Percentiles rank a stretch among this genome's conserved stretches.
Evolutionary conservation across 2,888 invertebrate genomes (phyloP).

Genomic region (Oligia latruncula): DNA sequence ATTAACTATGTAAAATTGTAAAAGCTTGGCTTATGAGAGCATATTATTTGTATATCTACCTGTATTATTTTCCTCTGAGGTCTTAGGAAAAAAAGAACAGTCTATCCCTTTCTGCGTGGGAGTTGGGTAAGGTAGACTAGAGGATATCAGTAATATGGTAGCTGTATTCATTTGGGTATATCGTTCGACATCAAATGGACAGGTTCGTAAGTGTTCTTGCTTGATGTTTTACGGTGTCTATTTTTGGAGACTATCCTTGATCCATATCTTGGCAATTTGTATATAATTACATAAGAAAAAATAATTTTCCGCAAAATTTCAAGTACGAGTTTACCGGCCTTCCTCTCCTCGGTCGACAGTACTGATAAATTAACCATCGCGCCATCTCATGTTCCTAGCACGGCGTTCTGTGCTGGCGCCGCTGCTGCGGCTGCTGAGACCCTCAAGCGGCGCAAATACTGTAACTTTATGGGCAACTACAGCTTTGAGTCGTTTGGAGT

Average conservation of each 20-base stretch:
- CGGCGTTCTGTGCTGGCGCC: too few species aligned
- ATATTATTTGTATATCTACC: constrained; percentile 15
- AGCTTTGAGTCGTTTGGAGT: too few species aligned
- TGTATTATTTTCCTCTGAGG: not conserved
- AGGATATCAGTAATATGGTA: not conserved
- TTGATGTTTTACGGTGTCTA: not conserved
- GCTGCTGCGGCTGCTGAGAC: too few species aligned
- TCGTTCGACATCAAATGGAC: not conserved
- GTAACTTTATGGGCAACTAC: too few species aligned
- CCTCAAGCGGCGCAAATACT: too few species aligned
- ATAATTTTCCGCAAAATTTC: too few species aligned
- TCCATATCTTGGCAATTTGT: not conserved
- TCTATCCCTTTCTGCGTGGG: constrained; percentile 21
- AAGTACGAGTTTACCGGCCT: too few species aligned
- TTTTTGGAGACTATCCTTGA: not conserved
- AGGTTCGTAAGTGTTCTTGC: not conserved
- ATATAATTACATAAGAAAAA: not conserved
- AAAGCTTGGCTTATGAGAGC: constrained; percentile 3
- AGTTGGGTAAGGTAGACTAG: constrained; percentile 33
- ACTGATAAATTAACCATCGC: too few species aligned
- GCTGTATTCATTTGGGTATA: constrained; percentile 15
- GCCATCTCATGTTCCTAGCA: too few species aligned
- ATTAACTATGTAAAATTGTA: not conserved
- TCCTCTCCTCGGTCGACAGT: too few species aligned
- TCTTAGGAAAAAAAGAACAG: constrained; percentile 23